These are phyloP conservation scores for Protodeltote pygarga DNA, from an alignment of 2,888 invertebrate genomes.

Conservation along the genomic window DNA sequence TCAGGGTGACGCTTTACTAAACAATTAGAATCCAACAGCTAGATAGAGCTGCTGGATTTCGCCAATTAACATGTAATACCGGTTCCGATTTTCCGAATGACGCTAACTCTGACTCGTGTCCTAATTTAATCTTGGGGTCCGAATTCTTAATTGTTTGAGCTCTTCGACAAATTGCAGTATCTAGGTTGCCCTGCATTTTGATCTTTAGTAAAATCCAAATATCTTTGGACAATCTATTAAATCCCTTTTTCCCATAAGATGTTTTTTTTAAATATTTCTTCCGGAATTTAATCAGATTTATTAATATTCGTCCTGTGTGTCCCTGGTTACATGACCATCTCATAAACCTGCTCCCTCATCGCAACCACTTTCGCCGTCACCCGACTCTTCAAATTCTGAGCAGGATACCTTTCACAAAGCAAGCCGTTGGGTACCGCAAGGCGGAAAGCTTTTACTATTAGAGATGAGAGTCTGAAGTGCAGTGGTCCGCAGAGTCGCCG, in stretches of 20 bases:
- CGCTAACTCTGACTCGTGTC: constrained; percentile 38
- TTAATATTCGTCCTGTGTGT: constrained; percentile 4
- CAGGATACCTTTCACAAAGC: constrained; percentile 3
- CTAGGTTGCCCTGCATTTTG: no score
- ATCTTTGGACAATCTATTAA: no score
- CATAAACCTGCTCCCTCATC: constrained; percentile 23
- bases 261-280: background rate
- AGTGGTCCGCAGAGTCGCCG: constrained; percentile 61
- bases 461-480: constrained; percentile 37
- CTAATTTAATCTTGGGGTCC: constrained; percentile 15
- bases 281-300: background rate
- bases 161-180: no score
- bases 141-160: background rate
- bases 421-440: background rate
- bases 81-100: constrained; percentile 45
- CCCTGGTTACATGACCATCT: constrained; percentile 17
- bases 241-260: no score
- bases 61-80: constrained; percentile 40
- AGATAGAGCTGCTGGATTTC: constrained; percentile 21
- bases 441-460: constrained; percentile 4
- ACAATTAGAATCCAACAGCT: constrained; percentile 37
- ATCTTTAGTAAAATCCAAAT: no score
- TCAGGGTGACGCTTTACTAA: constrained; percentile 79
- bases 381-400: constrained; percentile 24
- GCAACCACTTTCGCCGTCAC: constrained; percentile 23